Conservation (phyloP, 2,113 vertebrate species). For the Centropus bengalensis region DNA sequence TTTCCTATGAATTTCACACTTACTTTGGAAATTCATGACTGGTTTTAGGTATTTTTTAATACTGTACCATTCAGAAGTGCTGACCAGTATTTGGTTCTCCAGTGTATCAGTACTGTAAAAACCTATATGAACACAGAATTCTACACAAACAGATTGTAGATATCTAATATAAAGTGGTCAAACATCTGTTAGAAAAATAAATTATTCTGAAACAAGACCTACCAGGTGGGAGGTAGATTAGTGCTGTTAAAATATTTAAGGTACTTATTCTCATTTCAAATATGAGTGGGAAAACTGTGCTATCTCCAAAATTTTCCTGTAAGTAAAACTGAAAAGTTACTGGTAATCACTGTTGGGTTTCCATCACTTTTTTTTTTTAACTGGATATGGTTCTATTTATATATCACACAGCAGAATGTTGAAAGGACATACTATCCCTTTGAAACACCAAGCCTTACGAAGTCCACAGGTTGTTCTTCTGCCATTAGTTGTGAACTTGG, state of each 20-base stretch:
- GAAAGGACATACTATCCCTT: constrained; percentile 11
- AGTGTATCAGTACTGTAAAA: not conserved
- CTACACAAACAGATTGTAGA: not conserved
- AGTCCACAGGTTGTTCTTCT: constrained; percentile 2
- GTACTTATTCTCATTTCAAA: constrained; percentile 6
- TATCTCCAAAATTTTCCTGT: not conserved
- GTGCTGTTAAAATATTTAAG: constrained; percentile 45
- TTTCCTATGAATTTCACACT: constrained; percentile 34
- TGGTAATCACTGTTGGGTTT: not conserved
- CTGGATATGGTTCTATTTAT: not conserved
- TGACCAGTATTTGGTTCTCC: not conserved
- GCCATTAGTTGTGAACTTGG: constrained; percentile 10
- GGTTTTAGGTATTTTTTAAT: constrained; percentile 40
- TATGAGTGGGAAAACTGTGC: not conserved
- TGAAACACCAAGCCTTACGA: constrained; percentile 18
- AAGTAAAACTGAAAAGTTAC: not conserved
- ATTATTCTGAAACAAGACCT: not conserved
- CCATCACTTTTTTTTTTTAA: not conserved
- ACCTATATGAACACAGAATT: not conserved
- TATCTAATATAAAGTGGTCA: constrained; percentile 1
- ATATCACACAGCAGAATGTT: not conserved
- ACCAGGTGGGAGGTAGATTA: constrained; percentile 59
- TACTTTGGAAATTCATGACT: not conserved
- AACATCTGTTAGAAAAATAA: constrained; percentile 22
- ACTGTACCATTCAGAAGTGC: constrained; percentile 43